Evolutionary conservation across 2,113 vertebrate genomes (phyloP).

Genomic region (Semnornis frantzii): DNA sequence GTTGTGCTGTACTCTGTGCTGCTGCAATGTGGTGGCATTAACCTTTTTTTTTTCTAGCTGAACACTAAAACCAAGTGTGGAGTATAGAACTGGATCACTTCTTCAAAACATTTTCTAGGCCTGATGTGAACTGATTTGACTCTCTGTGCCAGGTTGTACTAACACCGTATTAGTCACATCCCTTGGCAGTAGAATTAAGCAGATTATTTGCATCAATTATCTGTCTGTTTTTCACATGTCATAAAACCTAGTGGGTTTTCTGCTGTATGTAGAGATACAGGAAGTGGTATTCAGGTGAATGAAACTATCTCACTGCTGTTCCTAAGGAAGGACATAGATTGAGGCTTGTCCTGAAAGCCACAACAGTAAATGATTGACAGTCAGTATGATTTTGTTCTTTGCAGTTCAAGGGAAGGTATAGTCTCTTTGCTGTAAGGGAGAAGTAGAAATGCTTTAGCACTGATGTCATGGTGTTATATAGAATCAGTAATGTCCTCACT

Average conservation of each 20-base stretch:
- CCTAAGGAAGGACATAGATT: not conserved
- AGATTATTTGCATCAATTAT: conserved; percentile 25
- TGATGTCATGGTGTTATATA: not conserved
- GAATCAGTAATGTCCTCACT: not conserved
- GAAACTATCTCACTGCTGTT: not conserved
- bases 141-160: not conserved
- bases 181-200: conserved; percentile 20
- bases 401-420: not conserved
- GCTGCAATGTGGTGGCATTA: not conserved
- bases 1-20: not conserved
- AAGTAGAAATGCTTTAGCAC: not conserved
- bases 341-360: not conserved
- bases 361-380: not conserved
- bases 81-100: not conserved
- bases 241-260: not conserved
- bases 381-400: not conserved
- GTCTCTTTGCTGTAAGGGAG: not conserved
- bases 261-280: not conserved
- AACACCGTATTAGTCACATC: not conserved
- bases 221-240: not conserved
- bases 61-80: not conserved
- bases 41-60: not conserved
- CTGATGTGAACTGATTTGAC: not conserved
- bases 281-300: not conserved
- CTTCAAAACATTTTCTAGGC: not conserved